Evolutionary conservation across 2,113 vertebrate genomes (phyloP).

Genomic region (Megaleporinus macrocephalus): DNA sequence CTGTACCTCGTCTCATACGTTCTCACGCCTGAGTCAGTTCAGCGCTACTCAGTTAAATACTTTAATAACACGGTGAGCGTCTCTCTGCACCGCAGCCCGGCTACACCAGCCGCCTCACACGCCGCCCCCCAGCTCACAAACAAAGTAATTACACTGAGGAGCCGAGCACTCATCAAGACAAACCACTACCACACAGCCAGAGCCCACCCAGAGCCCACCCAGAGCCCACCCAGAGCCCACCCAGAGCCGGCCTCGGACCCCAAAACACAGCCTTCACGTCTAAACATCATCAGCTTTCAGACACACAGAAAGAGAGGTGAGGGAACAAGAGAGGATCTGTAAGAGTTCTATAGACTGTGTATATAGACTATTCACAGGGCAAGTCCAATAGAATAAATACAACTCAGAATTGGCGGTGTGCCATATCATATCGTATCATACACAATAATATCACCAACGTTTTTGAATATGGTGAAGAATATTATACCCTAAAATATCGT

Average conservation of each 20-base stretch:
- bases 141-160: constrained; percentile 21
- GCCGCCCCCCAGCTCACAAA: constrained; percentile 6
- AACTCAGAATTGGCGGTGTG: too few relatives aligned
- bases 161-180: constrained; percentile 20
- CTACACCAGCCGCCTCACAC: neutral
- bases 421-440: too few relatives aligned
- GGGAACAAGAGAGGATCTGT: neutral
- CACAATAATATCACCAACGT: too few relatives aligned
- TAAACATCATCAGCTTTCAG: neutral
- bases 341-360: too few relatives aligned
- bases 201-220: neutral
- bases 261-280: neutral
- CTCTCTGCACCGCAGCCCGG: neutral
- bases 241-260: neutral
- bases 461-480: too few relatives aligned
- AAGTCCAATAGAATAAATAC: too few relatives aligned
- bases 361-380: neutral
- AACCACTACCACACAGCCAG: neutral
- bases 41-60: neutral
- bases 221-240: neutral
- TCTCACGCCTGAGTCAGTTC: neutral
- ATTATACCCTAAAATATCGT: too few relatives aligned
- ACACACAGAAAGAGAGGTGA: neutral
- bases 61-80: neutral
- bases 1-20: neutral